Conservation (phyloP, 1,140 invertebrate species). For the Rhagoletis zephyria region DNA sequence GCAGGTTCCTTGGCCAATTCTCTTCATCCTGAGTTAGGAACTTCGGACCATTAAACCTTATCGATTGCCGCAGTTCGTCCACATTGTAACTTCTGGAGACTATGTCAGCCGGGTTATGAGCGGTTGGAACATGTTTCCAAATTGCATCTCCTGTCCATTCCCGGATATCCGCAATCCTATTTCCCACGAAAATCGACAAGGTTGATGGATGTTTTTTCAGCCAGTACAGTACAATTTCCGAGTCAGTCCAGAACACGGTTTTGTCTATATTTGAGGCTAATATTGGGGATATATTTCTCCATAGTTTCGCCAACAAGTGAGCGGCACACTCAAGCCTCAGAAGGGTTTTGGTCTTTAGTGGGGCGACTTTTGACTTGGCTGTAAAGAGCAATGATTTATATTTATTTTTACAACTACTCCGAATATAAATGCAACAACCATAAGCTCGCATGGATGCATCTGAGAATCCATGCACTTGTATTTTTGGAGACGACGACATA, state of each 20-base stretch:
- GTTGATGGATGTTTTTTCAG: constrained; percentile 56
- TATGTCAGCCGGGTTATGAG: too few relatives aligned
- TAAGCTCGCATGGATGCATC: background rate
- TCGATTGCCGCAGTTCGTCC: constrained; percentile 58
- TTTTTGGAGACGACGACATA: too few relatives aligned
- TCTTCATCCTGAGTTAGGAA: background rate
- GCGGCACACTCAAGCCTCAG: constrained; percentile 7
- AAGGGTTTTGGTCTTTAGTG: background rate
- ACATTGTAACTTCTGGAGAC: constrained; percentile 59
- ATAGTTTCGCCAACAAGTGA: constrained; percentile 53
- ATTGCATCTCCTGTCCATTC: constrained; percentile 53
- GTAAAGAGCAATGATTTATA: background rate
- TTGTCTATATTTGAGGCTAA: background rate
- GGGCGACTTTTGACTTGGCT: background rate
- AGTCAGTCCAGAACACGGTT: constrained; percentile 65
- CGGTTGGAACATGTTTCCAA: too few relatives aligned
- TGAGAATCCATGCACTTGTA: too few relatives aligned
- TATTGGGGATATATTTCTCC: constrained; percentile 40
- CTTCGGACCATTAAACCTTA: constrained; percentile 68
- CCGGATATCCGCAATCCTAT: constrained; percentile 63
- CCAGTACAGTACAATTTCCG: constrained; percentile 39
- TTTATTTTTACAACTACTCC: background rate
- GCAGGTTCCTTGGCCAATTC: constrained; percentile 30
- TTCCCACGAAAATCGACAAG: constrained; percentile 60
- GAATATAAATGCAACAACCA: background rate